These are phyloP conservation scores for Caretta caretta DNA, from an alignment of 2,113 vertebrate genomes.

Conservation along the genomic window DNA sequence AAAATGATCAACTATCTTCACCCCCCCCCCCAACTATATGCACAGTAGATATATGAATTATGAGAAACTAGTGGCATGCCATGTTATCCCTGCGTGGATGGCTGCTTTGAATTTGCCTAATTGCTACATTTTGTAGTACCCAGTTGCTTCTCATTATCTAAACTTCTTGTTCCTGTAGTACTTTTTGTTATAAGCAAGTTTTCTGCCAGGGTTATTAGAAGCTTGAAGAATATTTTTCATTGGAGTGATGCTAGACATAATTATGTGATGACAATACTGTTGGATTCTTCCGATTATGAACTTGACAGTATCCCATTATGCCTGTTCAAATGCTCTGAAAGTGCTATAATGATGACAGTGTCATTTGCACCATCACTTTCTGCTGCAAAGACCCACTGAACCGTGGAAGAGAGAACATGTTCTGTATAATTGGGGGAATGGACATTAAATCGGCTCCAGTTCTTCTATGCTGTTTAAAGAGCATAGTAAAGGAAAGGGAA, in stretches of 20 bases:
- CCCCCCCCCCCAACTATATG: neutral
- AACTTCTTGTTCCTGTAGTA: neutral
- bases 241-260: neutral
- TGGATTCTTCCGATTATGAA: neutral
- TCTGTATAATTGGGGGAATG: neutral
- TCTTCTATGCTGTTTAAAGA: neutral
- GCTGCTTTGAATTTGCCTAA: neutral
- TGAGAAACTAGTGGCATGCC: neutral
- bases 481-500: neutral
- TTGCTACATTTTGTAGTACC: neutral
- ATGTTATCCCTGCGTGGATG: neutral
- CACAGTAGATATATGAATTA: neutral
- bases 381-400: neutral
- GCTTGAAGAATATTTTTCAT: neutral
- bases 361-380: neutral
- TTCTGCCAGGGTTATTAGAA: neutral
- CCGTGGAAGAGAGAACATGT: neutral
- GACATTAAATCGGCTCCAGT: neutral
- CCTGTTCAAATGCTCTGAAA: neutral
- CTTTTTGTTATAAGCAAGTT: neutral
- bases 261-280: neutral
- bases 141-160: neutral
- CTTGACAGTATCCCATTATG: neutral
- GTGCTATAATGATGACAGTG: neutral
- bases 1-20: neutral